These are phyloP conservation scores for Notothenia coriiceps DNA, from an alignment of 2,113 vertebrate species.

Conservation along the genomic window DNA sequence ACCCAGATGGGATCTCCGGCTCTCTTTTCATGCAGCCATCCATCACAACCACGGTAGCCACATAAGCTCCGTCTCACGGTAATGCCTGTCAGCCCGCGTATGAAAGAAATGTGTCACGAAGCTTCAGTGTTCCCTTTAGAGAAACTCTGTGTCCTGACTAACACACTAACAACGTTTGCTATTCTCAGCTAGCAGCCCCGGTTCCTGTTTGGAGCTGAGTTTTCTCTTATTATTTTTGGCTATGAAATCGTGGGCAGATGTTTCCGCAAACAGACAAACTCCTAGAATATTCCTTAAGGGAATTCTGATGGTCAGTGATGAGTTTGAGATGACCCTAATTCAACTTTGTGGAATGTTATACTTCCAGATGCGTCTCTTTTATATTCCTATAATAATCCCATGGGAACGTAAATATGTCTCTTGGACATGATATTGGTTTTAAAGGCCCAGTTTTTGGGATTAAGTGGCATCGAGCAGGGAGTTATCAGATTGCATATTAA, in stretches of 20 bases:
- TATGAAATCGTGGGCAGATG: slow-evolving; percentile 58
- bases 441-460: neutral
- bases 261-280: slow-evolving; percentile 41
- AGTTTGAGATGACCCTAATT: slow-evolving; percentile 27
- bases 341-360: slow-evolving; percentile 26
- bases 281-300: slow-evolving; percentile 15
- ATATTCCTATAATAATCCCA: slow-evolving; percentile 14
- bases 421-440: slow-evolving; percentile 15
- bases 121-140: slow-evolving; percentile 24
- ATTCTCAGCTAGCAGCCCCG: slow-evolving; percentile 53
- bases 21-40: slow-evolving; percentile 66
- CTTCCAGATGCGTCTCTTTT: neutral
- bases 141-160: slow-evolving; percentile 46
- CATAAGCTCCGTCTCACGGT: slow-evolving; percentile 47
- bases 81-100: slow-evolving; percentile 55
- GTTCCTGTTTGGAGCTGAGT: slow-evolving; percentile 49
- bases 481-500: too few species aligned
- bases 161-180: slow-evolving; percentile 50
- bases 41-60: slow-evolving; percentile 51
- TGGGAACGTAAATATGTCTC: slow-evolving; percentile 5
- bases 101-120: slow-evolving; percentile 65
- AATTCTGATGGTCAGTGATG: slow-evolving; percentile 38
- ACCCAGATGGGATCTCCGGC: slow-evolving; percentile 76
- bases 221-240: slow-evolving; percentile 52
- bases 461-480: too few species aligned